Conservation (phyloP, 2,797 vertebrate genomes). For the Leuciscus waleckii region DNA sequence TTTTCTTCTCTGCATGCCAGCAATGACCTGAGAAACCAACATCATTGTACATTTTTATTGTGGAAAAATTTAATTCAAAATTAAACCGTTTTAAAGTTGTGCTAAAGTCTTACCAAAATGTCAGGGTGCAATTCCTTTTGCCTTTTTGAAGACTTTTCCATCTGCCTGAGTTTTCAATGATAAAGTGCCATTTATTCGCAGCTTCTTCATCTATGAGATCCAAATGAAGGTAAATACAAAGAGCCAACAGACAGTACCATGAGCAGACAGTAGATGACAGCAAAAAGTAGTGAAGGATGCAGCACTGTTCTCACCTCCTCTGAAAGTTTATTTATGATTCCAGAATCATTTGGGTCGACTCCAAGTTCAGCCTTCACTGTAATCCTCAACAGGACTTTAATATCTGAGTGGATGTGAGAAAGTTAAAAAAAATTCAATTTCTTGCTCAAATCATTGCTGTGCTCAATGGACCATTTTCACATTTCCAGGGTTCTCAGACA, state of each 20-base stretch:
- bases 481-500: background rate
- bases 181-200: background rate
- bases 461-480: background rate
- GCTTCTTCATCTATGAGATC: conserved; percentile 9
- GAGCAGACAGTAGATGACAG: background rate
- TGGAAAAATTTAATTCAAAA: background rate
- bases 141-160: conserved; percentile 12
- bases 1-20: background rate
- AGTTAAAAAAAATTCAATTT: background rate
- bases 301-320: conserved; percentile 32
- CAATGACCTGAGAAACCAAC: conserved; percentile 6
- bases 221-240: background rate
- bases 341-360: conserved; percentile 17
- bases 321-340: background rate
- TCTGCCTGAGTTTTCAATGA: conserved; percentile 16
- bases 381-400: conserved; percentile 1
- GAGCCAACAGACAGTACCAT: background rate
- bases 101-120: background rate
- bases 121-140: background rate
- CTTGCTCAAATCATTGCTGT: background rate
- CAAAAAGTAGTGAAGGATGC: background rate
- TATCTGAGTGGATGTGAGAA: background rate
- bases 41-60: background rate
- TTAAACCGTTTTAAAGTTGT: background rate
- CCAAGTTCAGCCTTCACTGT: background rate